Evolutionary conservation across 2,888 invertebrate genomes (phyloP), one percentile per base, ranked within the genome.

Genomic region (Sesia apiformis): DNA sequence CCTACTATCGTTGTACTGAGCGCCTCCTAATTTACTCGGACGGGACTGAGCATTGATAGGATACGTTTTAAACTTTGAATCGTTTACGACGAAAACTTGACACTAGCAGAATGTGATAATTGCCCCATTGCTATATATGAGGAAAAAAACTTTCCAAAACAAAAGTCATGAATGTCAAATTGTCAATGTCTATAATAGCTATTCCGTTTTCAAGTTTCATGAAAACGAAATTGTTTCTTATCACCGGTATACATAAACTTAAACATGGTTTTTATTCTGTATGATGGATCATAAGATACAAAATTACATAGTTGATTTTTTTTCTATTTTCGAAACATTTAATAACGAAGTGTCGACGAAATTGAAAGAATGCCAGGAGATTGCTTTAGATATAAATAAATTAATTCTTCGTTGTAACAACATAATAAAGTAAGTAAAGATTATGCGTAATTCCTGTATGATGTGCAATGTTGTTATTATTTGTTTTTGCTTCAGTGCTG

Each of bases 341-440:
- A 79, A 85, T 62, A 82, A 80, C 56, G 80, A 76, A 55, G 84
- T 89, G 64, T 84, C 81, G 77, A 74, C 71, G 69, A 77, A 79
- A 71, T 82, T 91, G 82, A 83, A 84, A 78, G 84, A 88, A 66
- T 84, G 89, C 81, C 81, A 81, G 74, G 85, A 84, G 72, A 83
- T 82, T 69, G 79, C 90, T 67, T 74, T 78, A 62, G 82, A 86
- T 77, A 82, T 92, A 68, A 78, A 82, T 78, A 91, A 90, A 77
- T 78, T 87, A 66, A 81, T 88, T 65, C 84, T 88, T 70, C 90
- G 91, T 61, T 81, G 89, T 67, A 82, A 75, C 63, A 83, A 81
- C 69, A 81, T 91, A 62, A 80, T 88, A 72, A 74, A 78, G 91
- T 91, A 67, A 86, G 86, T 78, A 62, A 51, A 53, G 41, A 58